These are phyloP conservation scores for Nemotelus nigrinus DNA, from an alignment of 2,888 invertebrate species.

Conservation along the genomic window DNA sequence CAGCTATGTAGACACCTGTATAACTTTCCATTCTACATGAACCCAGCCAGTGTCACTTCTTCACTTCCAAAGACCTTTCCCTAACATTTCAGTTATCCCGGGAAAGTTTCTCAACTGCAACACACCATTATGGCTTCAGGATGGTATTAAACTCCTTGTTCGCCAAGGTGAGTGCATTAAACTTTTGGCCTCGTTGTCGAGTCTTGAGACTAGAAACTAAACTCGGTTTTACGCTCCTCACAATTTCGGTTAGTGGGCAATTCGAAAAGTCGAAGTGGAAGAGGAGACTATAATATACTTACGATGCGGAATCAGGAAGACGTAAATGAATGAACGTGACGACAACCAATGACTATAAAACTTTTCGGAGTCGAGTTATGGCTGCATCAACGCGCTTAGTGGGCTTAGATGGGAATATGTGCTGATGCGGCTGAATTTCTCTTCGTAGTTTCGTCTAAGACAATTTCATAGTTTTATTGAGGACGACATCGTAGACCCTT, in stretches of 20 bases:
- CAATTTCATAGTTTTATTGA: constrained; percentile 7
- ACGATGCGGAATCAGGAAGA: neutral
- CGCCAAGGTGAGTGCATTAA: neutral
- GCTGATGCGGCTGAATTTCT: constrained; percentile 16
- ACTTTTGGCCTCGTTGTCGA: constrained; percentile 16
- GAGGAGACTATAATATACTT: neutral
- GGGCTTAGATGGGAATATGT: neutral
- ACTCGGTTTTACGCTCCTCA: too few relatives aligned
- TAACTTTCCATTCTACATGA: too few relatives aligned
- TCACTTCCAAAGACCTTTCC: neutral
- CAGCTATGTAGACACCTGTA: too few relatives aligned
- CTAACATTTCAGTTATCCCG: neutral
- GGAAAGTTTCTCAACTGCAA: constrained; percentile 11
- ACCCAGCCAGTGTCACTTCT: too few relatives aligned
- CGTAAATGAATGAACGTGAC: neutral
- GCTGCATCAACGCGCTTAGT: constrained; percentile 1
- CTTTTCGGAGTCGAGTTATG: neutral
- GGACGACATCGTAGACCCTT: neutral
- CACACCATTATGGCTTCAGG: constrained; percentile 8
- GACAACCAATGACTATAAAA: constrained; percentile 20
- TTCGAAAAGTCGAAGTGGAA: neutral
- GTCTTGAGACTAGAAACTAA: too few relatives aligned
- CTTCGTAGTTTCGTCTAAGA: neutral
- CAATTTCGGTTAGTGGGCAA: too few relatives aligned
- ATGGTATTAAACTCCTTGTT: neutral